Base-by-base conservation (phyloP, 2,113 vertebrate genomes). In the Aegypius monachus region DNA sequence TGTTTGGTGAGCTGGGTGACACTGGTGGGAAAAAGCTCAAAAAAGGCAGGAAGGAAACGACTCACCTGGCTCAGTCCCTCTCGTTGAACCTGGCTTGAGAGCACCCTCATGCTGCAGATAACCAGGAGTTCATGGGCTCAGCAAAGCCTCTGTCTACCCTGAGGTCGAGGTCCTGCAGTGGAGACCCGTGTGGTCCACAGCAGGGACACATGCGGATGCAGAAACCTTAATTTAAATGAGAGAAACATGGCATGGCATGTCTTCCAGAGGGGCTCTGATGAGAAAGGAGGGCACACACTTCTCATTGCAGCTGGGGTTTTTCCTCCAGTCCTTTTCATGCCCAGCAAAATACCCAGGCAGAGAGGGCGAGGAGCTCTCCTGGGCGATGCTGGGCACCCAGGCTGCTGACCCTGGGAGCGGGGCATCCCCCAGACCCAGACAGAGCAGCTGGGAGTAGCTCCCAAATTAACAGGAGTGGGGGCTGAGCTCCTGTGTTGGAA, bases 381-480 rank as follows among this genome's bases (percentile, higher is more conserved):
- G 62, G 34, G 55, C 48, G 15, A 26, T 38, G 25, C n/a, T 78
- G 87, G 12, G 9, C 4, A 7, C 73, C 26, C 38, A 62, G 65
- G 47, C 65, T 85, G 47, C 52, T 55, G 55, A 50, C 31, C 47
- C 36, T 11, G 17, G n/a, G 38, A 85, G 34, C 0, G 0, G 40
- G 71, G 16, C 53, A 80, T 85, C 58, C 82, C 48, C 19, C 21
- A 8, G 58, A 62, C 22, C 71, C 75, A 88, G 43, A 29, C n/a
- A 50, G 22, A 95, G 67, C 80, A 88, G 55, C 56, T 80, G 71
- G 47, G 86, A 92, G n/a, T 29, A 77, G 62, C 36, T 96, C 85
- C 70, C 70, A 93, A 71, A 82, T 90, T 90, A 95, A 93, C 78
- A 85, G 70, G n/a, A 94, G 70, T 50, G 42, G 94, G 50, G 56